A percentile compares a stretch with the other conserved stretches of the same genome.
Evolutionary conservation across 1,140 invertebrate genomes (phyloP).

Genomic region (Cotesia typhae): DNA sequence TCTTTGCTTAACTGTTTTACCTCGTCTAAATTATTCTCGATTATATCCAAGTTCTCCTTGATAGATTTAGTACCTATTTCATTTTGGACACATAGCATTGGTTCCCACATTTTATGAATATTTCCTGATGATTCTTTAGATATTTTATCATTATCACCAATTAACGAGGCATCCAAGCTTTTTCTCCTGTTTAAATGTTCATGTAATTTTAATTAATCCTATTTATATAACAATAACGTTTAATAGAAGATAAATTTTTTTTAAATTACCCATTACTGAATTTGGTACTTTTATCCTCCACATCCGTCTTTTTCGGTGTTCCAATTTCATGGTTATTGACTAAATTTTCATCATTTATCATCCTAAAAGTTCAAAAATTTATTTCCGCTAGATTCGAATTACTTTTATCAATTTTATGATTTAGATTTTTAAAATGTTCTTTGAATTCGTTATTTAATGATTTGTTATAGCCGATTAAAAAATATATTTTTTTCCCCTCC

Average conservation of each 20-base stretch:
- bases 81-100: constrained; percentile 31
- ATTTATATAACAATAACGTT: neutral
- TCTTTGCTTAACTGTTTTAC: constrained; percentile 36
- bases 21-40: constrained; percentile 46
- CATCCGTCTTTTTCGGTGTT: neutral
- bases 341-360: constrained; percentile 32
- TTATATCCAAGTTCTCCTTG: constrained; percentile 21
- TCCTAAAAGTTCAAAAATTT: constrained; percentile 17
- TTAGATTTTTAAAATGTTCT: no score
- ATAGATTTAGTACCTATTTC: constrained; percentile 10
- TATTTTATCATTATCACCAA: constrained; percentile 32
- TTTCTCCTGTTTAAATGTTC: constrained; percentile 21
- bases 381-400: neutral
- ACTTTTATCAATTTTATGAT: no score
- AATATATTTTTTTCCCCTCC: no score
- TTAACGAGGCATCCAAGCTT: constrained; percentile 30
- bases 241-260: neutral
- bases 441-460: neutral
- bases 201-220: neutral
- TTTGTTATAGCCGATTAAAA: neutral
- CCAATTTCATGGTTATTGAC: constrained; percentile 10
- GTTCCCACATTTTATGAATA: constrained; percentile 38
- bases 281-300: constrained; percentile 10
- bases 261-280: constrained; percentile 15
- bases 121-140: constrained; percentile 22